Evolutionary conservation across 1,140 invertebrate species (phyloP), one percentile per base, ranked within the genome.

Genomic region (Drosophila takahashii): DNA sequence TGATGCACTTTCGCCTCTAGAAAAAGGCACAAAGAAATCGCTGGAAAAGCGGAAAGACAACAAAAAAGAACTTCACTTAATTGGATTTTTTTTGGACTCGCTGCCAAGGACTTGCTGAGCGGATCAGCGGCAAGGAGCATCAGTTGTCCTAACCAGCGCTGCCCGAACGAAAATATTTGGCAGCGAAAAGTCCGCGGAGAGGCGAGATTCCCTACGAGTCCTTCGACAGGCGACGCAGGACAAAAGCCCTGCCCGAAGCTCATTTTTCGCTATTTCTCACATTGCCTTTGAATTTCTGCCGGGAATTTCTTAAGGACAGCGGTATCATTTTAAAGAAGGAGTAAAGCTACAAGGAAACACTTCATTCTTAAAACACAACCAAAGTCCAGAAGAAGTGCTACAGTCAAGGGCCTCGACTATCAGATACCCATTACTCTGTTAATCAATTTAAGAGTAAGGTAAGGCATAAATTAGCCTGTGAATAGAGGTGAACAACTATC

Each of bases 131-230:
- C 36, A 10, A 34, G 58, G 16, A 52, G 47, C 58, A 53, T 53
- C 37, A n/a, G 50, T 34, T 62, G 48, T 62, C 48, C 48, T 42
- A 37, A 37, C 27, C 48, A 32, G 27, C 41, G 47, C 60, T 4
- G 47, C 47, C 65, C 39, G 65, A 69, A 66, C 66, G 65, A 69
- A 69, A 66, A 66, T 69, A 69, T 69, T 69, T 69, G 65, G 65
- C 60, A 53, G 41, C 47, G 45, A 69, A 69, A 69, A 53, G 65
- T 64, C 60, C 59, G 39, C 22, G 65, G 16, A 44, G 32, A 36
- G 47, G 60, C 51, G 36, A 45, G 51, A 65, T 45, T 67, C 65
- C 37, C 62, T 51, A 18, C 58, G 36, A 53, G 65, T 65, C 29
- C 32, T 66, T 69, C 65, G 61, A 69, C 65, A 66, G 47, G 56